Conservation (phyloP, 2,113 vertebrate species). For the Alces alces region DNA sequence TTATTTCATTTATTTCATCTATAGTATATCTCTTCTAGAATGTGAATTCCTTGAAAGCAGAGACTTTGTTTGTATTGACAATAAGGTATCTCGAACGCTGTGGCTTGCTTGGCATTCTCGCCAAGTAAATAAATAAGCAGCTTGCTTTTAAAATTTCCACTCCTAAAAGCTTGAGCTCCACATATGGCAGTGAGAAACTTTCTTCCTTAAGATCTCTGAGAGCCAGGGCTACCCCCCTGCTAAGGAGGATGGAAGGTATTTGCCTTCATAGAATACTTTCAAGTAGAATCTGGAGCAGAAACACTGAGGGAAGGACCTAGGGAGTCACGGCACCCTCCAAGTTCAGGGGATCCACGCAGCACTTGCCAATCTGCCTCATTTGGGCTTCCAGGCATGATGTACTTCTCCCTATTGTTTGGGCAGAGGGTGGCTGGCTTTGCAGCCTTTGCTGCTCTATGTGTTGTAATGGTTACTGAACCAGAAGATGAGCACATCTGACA, state of each 20-base stretch:
- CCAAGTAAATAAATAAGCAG: background rate
- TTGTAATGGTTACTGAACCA: background rate
- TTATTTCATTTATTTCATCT: background rate
- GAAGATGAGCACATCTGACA: background rate
- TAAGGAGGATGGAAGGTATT: background rate
- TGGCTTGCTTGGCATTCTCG: background rate
- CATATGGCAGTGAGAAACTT: background rate
- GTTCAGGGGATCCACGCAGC: background rate
- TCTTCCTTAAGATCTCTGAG: background rate
- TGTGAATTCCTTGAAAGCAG: background rate
- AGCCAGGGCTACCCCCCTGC: background rate
- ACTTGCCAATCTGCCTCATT: background rate
- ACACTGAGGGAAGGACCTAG: background rate
- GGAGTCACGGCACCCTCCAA: background rate
- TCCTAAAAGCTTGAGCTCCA: background rate
- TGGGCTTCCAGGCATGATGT: background rate
- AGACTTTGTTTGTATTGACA: background rate
- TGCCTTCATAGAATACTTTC: background rate
- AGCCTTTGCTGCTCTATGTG: background rate
- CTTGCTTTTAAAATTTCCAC: background rate
- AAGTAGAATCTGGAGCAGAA: background rate
- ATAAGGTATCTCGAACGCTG: background rate
- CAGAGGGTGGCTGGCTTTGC: background rate
- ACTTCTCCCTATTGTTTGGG: background rate
- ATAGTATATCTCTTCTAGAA: background rate